Evolutionary conservation across 2,797 vertebrate species (phyloP).

Genomic region (Oreortyx pictus): DNA sequence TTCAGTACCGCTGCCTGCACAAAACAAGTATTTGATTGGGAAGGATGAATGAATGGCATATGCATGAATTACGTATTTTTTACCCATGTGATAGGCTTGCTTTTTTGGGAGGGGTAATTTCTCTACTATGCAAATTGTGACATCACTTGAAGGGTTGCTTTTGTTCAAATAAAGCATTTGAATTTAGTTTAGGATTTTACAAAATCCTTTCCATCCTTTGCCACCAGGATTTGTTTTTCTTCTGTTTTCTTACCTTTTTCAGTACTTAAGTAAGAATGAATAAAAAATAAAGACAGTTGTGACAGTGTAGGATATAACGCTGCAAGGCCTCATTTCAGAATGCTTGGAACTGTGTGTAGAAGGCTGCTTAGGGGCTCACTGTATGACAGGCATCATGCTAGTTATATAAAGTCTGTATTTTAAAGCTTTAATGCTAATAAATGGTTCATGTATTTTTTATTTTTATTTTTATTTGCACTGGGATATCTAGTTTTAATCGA

Average conservation of each 20-base stretch:
- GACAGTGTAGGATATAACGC: too few relatives aligned
- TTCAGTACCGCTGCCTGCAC: background rate
- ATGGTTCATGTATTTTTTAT: background rate
- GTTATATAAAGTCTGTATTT: background rate
- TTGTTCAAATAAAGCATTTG: background rate
- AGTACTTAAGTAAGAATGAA: background rate
- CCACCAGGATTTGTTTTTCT: background rate
- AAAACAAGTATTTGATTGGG: background rate
- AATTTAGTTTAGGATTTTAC: background rate
- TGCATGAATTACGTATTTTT: background rate
- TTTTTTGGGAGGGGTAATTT: background rate
- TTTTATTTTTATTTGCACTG: too few relatives aligned
- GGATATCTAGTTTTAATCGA: background rate
- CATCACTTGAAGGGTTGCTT: background rate
- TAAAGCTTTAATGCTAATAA: background rate
- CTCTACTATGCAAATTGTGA: background rate
- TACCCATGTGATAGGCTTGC: background rate
- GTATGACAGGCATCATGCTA: background rate
- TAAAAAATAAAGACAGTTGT: background rate
- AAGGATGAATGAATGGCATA: background rate
- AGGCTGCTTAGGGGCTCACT: background rate
- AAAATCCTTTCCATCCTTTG: background rate
- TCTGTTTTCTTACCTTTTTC: background rate
- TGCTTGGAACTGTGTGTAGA: background rate
- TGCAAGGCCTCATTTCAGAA: background rate